Evolutionary conservation across 2,797 vertebrate genomes (phyloP).

Genomic region (Spondyliosoma cantharus): DNA sequence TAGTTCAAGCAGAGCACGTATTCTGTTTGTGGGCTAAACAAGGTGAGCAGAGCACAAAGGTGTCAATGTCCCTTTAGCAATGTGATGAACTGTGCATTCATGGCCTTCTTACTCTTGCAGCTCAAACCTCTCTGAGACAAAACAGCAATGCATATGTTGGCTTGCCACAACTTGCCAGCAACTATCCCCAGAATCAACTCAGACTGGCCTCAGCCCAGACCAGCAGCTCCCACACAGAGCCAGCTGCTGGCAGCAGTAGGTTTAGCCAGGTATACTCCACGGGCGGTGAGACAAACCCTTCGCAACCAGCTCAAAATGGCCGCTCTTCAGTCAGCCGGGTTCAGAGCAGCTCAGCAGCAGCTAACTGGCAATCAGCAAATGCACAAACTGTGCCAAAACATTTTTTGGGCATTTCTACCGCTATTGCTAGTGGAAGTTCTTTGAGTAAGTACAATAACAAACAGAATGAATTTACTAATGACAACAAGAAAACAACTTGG

Average conservation of each 20-base stretch:
- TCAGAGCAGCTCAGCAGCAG: not conserved
- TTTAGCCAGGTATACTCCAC: not conserved
- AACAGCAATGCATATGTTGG: constrained; percentile 32
- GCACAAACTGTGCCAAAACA: not conserved
- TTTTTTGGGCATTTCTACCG: not conserved
- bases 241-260: not conserved
- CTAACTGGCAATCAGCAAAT: accelerated
- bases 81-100: not conserved
- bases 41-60: constrained; percentile 35
- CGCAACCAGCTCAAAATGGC: not conserved
- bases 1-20: constrained; percentile 66
- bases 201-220: constrained; percentile 50
- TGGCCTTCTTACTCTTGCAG: constrained; percentile 15
- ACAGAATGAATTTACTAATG: accelerated
- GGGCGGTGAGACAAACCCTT: not conserved
- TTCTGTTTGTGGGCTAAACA: constrained; percentile 46
- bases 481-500: not conserved
- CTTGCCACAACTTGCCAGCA: constrained; percentile 30
- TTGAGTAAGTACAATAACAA: not conserved
- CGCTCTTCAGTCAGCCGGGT: accelerated
- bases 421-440: constrained; percentile 28
- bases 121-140: constrained; percentile 8
- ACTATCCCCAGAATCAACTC: constrained; percentile 64
- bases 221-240: not conserved
- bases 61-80: not conserved